phyloP scores from a whole-genome alignment of 2,113 vertebrate genomes.

The Calonectris borealis region DNA sequence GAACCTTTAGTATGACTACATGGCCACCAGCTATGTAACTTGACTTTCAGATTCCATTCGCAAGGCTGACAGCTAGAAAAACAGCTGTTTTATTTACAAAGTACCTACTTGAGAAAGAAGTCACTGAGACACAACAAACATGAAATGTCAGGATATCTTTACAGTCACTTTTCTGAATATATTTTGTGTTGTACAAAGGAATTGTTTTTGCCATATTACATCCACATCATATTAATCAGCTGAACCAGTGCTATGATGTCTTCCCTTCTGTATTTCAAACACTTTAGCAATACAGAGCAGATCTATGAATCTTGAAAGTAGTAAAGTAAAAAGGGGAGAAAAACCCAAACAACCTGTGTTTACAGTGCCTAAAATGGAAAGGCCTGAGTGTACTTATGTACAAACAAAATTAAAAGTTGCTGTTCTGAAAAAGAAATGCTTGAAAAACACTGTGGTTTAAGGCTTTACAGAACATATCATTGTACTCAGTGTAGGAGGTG shows the following conservation, averaged over 20 bases:
- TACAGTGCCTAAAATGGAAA: constrained; percentile 35
- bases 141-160: constrained; percentile 5
- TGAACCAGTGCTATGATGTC: not conserved
- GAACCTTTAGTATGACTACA: not conserved
- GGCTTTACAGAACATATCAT: constrained; percentile 74
- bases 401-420: constrained; percentile 76
- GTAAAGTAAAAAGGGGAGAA: not conserved
- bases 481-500: constrained; percentile 78
- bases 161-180: constrained; percentile 9
- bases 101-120: not conserved
- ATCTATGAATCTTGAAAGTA: not conserved
- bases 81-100: constrained; percentile 21
- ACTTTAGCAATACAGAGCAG: not conserved
- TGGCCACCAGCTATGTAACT: not conserved
- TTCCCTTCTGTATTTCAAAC: constrained; percentile 3
- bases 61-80: not conserved
- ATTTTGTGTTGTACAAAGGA: not conserved
- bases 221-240: constrained; percentile 15
- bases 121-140: not conserved
- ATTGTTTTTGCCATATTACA: constrained; percentile 22
- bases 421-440: constrained; percentile 65
- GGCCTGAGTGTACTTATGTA: constrained; percentile 44
- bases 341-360: not conserved
- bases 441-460: constrained; percentile 70
- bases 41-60: not conserved